Percentiles rank a stretch among this genome's conserved stretches.
phyloP scores from a whole-genome alignment of 2,888 invertebrate genomes.

The Drosophila imparisetae region DNA sequence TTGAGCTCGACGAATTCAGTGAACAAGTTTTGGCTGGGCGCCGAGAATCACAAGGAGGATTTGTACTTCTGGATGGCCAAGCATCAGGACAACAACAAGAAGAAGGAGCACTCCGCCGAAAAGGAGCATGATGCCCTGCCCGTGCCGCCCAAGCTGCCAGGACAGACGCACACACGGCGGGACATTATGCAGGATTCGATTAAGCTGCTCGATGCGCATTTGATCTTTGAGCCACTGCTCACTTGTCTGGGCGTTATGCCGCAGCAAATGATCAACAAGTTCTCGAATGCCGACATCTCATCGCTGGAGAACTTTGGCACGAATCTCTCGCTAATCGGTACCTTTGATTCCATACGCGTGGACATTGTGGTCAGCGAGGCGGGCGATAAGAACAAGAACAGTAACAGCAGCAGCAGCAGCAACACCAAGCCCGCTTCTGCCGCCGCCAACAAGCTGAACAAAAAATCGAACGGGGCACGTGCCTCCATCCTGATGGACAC shows the following conservation, averaged over 20 bases:
- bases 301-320: constrained; percentile 95
- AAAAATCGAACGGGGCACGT: constrained; percentile 77
- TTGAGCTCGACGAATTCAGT: constrained; percentile 86
- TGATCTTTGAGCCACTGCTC: constrained; percentile 96
- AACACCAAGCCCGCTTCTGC: constrained; percentile 45
- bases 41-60: constrained; percentile 90
- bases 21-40: constrained; percentile 83
- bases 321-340: constrained; percentile 92
- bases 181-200: constrained; percentile 93
- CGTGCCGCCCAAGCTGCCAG: constrained; percentile 85
- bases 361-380: constrained; percentile 97
- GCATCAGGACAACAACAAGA: constrained; percentile 87
- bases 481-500: constrained; percentile 83
- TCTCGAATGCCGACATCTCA: constrained; percentile 86
- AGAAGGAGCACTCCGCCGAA: constrained; percentile 82
- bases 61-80: constrained; percentile 98
- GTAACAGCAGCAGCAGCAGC: neutral
- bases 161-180: constrained; percentile 86
- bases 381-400: constrained; percentile 86
- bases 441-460: constrained; percentile 76
- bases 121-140: constrained; percentile 86
- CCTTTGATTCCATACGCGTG: constrained; percentile 94
- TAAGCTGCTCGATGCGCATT: constrained; percentile 94
- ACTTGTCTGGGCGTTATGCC: constrained; percentile 96
- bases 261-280: constrained; percentile 89